These are phyloP conservation scores for Anoplophora glabripennis DNA, from an alignment of 1,140 invertebrate genomes.

Conservation along the genomic window DNA sequence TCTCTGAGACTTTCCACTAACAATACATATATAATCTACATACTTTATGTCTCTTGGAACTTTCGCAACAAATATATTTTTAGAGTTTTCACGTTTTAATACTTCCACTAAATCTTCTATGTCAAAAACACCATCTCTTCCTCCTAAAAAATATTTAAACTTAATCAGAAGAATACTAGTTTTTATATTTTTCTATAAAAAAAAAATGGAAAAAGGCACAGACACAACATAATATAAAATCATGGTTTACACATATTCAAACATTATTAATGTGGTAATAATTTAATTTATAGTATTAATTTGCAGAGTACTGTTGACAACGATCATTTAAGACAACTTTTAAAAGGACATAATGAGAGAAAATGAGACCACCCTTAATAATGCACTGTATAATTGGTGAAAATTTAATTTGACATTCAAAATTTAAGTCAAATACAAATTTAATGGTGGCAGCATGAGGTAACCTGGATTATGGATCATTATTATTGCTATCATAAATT, in stretches of 20 bases:
- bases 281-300: background rate
- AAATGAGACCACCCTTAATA: too few relatives aligned
- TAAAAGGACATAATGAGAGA: too few relatives aligned
- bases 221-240: background rate
- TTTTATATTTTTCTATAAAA: background rate
- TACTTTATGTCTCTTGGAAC: slow-evolving; percentile 75
- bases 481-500: too few relatives aligned
- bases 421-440: too few relatives aligned
- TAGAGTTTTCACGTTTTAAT: slow-evolving; percentile 72
- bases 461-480: too few relatives aligned
- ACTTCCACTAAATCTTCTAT: slow-evolving; percentile 80
- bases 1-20: slow-evolving; percentile 37
- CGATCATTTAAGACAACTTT: too few relatives aligned
- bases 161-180: background rate
- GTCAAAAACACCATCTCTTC: slow-evolving; percentile 40
- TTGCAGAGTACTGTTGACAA: too few relatives aligned
- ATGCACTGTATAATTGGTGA: too few relatives aligned
- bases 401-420: too few relatives aligned
- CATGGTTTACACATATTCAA: background rate
- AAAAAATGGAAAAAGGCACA: too few relatives aligned
- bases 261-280: background rate
- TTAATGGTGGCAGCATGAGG: too few relatives aligned
- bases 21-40: slow-evolving; percentile 43
- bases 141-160: slow-evolving; percentile 24
- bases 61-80: slow-evolving; percentile 76